phyloP scores from a whole-genome alignment of 2,113 vertebrate genomes.

The Pygoscelis adeliae region DNA sequence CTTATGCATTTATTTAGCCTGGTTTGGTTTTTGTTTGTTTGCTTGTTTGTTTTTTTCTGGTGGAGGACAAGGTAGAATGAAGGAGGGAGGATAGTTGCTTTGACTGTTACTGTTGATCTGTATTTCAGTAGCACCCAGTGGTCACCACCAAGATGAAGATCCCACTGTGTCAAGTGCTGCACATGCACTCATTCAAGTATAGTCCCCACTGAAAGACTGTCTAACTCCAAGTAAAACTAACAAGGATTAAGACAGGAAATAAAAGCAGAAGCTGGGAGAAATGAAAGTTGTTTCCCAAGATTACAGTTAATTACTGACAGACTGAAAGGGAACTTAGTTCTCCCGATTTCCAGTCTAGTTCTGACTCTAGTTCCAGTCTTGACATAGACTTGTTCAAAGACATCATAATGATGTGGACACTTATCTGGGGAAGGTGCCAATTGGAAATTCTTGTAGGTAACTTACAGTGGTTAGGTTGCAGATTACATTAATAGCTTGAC shows the following conservation, averaged over 20 bases:
- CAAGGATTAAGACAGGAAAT: neutral
- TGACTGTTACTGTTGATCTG: neutral
- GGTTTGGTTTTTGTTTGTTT: rapidly evolving
- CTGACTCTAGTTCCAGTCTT: neutral
- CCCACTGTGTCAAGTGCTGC: neutral
- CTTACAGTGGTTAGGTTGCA: neutral
- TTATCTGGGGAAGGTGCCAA: neutral
- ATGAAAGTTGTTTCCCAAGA: neutral
- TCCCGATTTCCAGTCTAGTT: neutral
- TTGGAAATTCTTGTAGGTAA: neutral
- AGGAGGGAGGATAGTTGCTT: neutral
- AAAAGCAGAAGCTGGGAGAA: neutral
- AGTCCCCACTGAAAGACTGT: neutral
- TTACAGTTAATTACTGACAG: neutral
- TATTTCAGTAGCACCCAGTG: neutral
- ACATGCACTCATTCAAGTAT: neutral
- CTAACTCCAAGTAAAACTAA: neutral
- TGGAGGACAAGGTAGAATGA: neutral
- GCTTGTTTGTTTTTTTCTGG: neutral
- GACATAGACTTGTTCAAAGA: neutral
- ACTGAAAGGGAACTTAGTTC: neutral
- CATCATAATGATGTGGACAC: neutral
- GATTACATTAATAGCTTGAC: neutral
- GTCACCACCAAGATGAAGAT: neutral
- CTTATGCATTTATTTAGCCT: neutral